Evolutionary conservation across 2,113 vertebrate species (phyloP).

Genomic region (Pedionomus torquatus): DNA sequence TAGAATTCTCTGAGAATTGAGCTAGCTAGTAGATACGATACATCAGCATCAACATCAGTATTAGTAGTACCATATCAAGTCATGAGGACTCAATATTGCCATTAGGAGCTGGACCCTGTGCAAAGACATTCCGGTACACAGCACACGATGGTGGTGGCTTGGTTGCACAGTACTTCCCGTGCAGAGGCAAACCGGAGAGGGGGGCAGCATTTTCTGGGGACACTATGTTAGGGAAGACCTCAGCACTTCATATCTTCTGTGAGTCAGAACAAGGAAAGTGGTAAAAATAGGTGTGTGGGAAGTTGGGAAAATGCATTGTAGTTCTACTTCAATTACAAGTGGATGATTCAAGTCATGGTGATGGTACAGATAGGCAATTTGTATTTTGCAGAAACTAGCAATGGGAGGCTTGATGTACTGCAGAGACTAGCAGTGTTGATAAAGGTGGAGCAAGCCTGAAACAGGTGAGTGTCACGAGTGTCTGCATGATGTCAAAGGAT

Average conservation of each 20-base stretch:
- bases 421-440: neutral
- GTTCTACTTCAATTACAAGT: slow-evolving; percentile 10
- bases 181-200: neutral
- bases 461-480: neutral
- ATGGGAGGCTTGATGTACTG: neutral
- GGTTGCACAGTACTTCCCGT: neutral
- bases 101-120: neutral
- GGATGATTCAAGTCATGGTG: neutral
- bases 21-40: rapidly evolving
- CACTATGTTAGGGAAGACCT: neutral
- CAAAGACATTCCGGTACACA: rapidly evolving
- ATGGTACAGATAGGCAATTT: neutral
- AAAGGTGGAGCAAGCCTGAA: neutral
- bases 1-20: neutral
- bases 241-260: slow-evolving; percentile 16
- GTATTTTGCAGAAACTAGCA: neutral
- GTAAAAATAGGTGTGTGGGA: slow-evolving; percentile 34
- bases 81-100: neutral
- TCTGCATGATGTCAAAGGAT: neutral
- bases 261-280: slow-evolving; percentile 38
- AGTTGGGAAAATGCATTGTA: slow-evolving; percentile 1
- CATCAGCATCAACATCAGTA: neutral
- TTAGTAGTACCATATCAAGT: neutral
- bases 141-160: neutral
- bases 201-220: neutral